Percentiles rank a stretch among this genome's conserved stretches.
phyloP scores from a whole-genome alignment of 2,888 invertebrate genomes.

The Thera britannica region DNA sequence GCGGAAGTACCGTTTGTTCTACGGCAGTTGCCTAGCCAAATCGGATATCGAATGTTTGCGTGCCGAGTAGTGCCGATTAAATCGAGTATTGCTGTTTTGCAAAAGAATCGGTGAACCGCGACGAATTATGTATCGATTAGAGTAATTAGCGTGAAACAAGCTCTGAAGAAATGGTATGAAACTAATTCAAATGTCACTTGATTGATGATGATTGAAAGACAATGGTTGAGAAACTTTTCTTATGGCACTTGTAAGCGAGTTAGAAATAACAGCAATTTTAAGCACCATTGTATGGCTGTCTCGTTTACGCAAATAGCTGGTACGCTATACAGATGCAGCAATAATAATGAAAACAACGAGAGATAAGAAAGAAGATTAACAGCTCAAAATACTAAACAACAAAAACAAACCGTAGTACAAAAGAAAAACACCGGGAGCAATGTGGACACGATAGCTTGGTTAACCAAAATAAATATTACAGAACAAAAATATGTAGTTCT shows the following conservation, averaged over 20 bases:
- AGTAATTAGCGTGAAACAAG: constrained; percentile 27
- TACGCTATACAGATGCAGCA: too few species aligned
- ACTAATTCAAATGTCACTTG: constrained; percentile 17
- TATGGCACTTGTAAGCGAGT: not conserved
- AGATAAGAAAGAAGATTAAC: too few species aligned
- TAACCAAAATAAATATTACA: not conserved
- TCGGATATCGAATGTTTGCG: constrained; percentile 32
- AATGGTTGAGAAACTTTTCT: not conserved
- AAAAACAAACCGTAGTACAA: too few species aligned
- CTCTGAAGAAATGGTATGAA: constrained; percentile 17
- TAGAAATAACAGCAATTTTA: not conserved
- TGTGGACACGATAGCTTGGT: not conserved
- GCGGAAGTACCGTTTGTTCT: constrained; percentile 4
- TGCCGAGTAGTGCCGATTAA: constrained; percentile 20
- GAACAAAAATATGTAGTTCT: not conserved
- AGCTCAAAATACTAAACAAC: too few species aligned
- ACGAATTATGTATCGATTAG: constrained; percentile 22
- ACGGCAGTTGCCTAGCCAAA: constrained; percentile 21
- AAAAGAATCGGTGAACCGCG: constrained; percentile 29
- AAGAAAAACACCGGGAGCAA: too few species aligned
- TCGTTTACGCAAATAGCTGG: not conserved
- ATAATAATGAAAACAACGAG: too few species aligned
- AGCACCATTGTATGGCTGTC: not conserved
- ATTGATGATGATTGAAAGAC: constrained; percentile 10
- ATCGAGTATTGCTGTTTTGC: constrained; percentile 29